Base-by-base conservation (phyloP, 2,113 vertebrate genomes). In the Rhadina sibilatrix region DNA sequence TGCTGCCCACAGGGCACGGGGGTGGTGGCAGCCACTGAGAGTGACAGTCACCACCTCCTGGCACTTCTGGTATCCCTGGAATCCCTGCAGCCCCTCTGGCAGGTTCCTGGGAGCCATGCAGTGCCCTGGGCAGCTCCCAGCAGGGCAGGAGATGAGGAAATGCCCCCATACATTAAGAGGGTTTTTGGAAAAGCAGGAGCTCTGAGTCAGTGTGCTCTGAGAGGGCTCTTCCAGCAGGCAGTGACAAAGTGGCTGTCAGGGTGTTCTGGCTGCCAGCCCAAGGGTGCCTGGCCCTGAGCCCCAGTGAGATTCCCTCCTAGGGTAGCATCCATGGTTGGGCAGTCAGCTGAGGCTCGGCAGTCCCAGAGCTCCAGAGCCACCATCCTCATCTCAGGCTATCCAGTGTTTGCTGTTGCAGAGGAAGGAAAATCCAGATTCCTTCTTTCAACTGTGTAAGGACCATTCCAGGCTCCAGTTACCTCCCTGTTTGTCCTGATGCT, bases 121-220 rank as follows among this genome's bases (percentile, higher is more conserved):
- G 47, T 28, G 80, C 37, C 57, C 27, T 44, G n/a, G 35, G 57
- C 47, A 59, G 68, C 35, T 75, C 33, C 46, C 10, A 5, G 50
- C 20, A 30, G 81, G 46, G 37, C 24, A 12, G 23, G 25, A 56
- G 47, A 23, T 71, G 47, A 68, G 57, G 53, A 66, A 37, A 66
- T 30, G 28, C 31, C 50, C 60, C 4, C 5, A 0, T 19, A 11
- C 14, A 21, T 35, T n/a, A 6, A 21, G 28, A 56, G 54, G 12
- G 7, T 12, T 7, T 24, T 31, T 72, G 79, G 78, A 65, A 64
- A 69, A 78, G 64, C 5, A 1, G 44, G 54, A 60, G 20, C 2
- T 1, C 17, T 37, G 10, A 16, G 25, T 37, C 57, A 8, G 15
- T 0, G 7, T 49, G 17, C 75, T 57, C 0, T 0, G 27, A 42